Conservation (phyloP, 92 coral and sea anemone species). For the Nematostella vectensis region DNA sequence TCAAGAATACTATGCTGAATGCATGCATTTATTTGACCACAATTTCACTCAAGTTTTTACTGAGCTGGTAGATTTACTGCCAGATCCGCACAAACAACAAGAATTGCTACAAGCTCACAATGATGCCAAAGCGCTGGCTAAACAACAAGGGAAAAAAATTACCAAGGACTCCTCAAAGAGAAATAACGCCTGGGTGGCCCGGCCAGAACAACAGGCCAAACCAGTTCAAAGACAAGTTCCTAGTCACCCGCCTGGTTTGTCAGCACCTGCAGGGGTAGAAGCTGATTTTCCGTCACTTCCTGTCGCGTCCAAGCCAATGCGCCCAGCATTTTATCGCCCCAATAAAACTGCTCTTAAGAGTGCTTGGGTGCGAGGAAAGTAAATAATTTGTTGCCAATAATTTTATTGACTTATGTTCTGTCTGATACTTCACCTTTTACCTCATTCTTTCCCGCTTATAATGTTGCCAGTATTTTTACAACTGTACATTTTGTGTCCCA, state of each 20-base stretch:
- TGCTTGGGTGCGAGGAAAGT: constrained; percentile 87
- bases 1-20: constrained; percentile 53
- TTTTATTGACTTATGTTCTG: too few species aligned
- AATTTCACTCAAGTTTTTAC: constrained; percentile 52
- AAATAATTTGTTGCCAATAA: too few species aligned
- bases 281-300: constrained; percentile 74
- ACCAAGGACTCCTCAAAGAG: neutral
- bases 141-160: constrained; percentile 21
- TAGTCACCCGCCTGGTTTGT: neutral
- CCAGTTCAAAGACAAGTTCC: constrained; percentile 1
- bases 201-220: constrained; percentile 17
- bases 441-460: too few species aligned
- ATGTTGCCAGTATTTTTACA: too few species aligned
- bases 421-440: too few species aligned
- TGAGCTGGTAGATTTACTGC: constrained; percentile 78
- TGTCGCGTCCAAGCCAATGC: constrained; percentile 16
- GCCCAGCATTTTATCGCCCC: constrained; percentile 30
- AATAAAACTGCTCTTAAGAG: constrained; percentile 39
- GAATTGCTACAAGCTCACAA: constrained; percentile 59
- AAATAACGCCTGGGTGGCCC: constrained; percentile 16
- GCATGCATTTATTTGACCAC: constrained; percentile 57
- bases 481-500: too few species aligned
- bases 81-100: constrained; percentile 59
- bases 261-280: constrained; percentile 12
- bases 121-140: constrained; percentile 66